Base-by-base conservation (phyloP, 2,888 invertebrate species). In the Drosophila affinis region DNA sequence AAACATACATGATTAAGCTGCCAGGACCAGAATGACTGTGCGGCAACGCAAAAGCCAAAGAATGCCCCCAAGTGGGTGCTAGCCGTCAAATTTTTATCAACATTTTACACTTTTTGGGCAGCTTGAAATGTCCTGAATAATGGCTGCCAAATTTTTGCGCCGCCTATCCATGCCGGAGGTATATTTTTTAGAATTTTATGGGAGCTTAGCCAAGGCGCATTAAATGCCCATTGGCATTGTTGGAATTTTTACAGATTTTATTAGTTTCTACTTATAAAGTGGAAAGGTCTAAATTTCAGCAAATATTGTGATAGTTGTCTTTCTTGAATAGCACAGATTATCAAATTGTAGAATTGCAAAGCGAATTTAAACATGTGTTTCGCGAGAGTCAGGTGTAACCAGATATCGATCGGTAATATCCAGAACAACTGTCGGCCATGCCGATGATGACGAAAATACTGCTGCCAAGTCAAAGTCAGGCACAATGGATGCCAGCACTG, bases 1-100 rank as follows among this genome's bases (percentile, higher is more conserved):
- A 85, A 85, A 86, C 86, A 86, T 77, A 84, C 86, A 86, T 85
- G 84, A 86, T 85, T 86, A 86, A 85, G 80, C 79, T 85, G 79
- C 62, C 72, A 29, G 9, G 9, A 9, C 9, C 29, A 74, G 65
- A 61, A 81, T 85, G 78, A 79, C 75, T 81, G 82, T 86, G 85
- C 77, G 58, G 53, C 75, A 54, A 7, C 46, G 24, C 49, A 48
- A 46, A 47, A 39, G 46, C 39, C 59, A 32, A 21, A 59, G 27
- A 45, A 54, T 62, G 44, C 18, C 39, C 7, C 62, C n/a, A 32
- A 32, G 3, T 10, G 32, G 32, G 32, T 12, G 32, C 3, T 32
- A 32, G 32, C 32, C 32, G 32, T 32, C 10, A 12, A 32, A 39
- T 39, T 39, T 34, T 5, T 14, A 34, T 34, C 34, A 39, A 39